A percentile compares a stretch with the other conserved stretches of the same genome.
Conservation (phyloP, 2,888 invertebrate species). For the Ligdia adustata region DNA sequence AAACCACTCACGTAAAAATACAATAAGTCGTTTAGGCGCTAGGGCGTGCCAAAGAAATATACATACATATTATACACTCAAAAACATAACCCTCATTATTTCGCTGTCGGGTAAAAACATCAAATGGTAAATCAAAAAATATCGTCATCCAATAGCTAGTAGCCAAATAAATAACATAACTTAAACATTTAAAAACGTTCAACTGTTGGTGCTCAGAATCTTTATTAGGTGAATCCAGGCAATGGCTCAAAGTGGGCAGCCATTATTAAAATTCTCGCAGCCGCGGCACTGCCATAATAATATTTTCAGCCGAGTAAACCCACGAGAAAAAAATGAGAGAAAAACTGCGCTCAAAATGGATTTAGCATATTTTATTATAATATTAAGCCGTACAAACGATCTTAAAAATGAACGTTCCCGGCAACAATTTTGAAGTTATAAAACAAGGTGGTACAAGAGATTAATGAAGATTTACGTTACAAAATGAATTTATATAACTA, state of each 20-base stretch:
- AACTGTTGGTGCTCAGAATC: constrained; percentile 12
- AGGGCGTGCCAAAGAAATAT: too few relatives aligned
- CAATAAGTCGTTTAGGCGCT: too few relatives aligned
- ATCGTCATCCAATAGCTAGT: neutral
- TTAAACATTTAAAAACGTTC: constrained; percentile 13
- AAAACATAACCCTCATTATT: too few relatives aligned
- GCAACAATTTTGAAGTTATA: constrained; percentile 24
- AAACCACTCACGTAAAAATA: too few relatives aligned
- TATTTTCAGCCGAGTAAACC: constrained; percentile 59
- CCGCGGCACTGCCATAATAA: constrained; percentile 59
- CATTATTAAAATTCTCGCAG: constrained; percentile 62
- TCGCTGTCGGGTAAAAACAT: too few relatives aligned
- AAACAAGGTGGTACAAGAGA: constrained; percentile 20
- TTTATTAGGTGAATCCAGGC: constrained; percentile 21
- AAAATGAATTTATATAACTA: constrained; percentile 15
- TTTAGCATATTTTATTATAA: constrained; percentile 60
- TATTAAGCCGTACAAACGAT: constrained; percentile 44
- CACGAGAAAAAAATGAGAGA: constrained; percentile 36
- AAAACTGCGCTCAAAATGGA: constrained; percentile 62
- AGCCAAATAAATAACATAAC: constrained; percentile 4
- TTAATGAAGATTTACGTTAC: constrained; percentile 18
- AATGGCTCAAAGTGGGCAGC: constrained; percentile 36
- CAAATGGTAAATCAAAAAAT: too few relatives aligned
- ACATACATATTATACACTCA: too few relatives aligned
- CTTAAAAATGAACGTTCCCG: constrained; percentile 33